Conservation (phyloP, 2,888 invertebrate genomes). For the Drosophila villosipedis region DNA sequence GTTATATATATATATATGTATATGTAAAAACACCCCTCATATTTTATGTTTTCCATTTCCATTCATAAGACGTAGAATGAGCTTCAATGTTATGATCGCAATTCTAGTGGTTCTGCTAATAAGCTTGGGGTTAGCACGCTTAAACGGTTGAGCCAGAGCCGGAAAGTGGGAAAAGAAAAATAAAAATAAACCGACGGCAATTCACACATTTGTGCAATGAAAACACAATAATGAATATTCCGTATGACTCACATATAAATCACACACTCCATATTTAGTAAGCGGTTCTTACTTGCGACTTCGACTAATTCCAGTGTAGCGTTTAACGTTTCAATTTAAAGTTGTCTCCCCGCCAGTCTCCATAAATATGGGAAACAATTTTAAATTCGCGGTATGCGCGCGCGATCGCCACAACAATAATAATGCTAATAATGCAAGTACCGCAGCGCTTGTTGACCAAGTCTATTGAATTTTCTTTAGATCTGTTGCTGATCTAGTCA, state of each 20-base stretch:
- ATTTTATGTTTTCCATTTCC: conserved; percentile 9
- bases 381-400: conserved; percentile 40
- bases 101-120: conserved; percentile 14
- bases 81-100: not conserved
- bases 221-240: conserved; percentile 23
- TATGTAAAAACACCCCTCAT: not conserved
- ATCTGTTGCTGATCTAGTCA: conserved; percentile 48
- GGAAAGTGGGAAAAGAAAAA: not conserved
- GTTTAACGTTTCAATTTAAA: conserved; percentile 35
- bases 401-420: conserved; percentile 40
- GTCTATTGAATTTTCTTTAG: conserved; percentile 36
- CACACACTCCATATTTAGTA: not conserved
- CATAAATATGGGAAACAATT: conserved; percentile 7
- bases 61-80: conserved; percentile 3
- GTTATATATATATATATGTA: too few species aligned
- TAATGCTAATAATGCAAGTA: conserved; percentile 45
- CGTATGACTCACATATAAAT: conserved; percentile 5
- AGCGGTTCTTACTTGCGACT: conserved; percentile 21
- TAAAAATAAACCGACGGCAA: conserved; percentile 7
- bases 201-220: conserved; percentile 27
- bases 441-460: conserved; percentile 52
- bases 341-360: conserved; percentile 11
- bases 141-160: conserved; percentile 3
- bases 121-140: conserved; percentile 27
- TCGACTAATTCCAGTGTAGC: conserved; percentile 27